Evolutionary conservation across 2,888 invertebrate species (phyloP), one percentile per base, ranked within the genome.

Genomic region (Apotomis capreana): DNA sequence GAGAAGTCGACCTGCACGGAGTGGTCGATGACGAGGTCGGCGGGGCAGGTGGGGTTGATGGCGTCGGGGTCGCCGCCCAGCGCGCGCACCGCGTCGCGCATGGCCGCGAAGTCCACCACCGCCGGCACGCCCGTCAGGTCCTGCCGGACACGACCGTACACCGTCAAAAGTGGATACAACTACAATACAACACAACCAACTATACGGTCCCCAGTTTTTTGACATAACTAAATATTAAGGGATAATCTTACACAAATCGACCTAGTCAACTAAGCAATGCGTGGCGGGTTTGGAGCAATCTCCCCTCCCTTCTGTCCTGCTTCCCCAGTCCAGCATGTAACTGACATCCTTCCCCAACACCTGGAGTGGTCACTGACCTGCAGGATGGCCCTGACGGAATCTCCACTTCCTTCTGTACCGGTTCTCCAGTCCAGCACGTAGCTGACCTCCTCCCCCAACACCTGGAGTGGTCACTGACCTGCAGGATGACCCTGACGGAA

Each of bases 81-180:
- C 36, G 94, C 91, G 78, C 96, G 95, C 0, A 99, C 98, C 0
- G 99, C 98, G 89, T 99, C 99, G 73, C 99, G 94, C 99, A 99
- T 99, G 0, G 99, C 98, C 12, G 99, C 99, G 92, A 99, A 98
- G 90, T 99, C 99, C 0, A 99, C 99, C 37, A 99, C 98, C 0
- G 99, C 99, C 0, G 99, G 99, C 0, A 99, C 99, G 3, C 99
- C 99, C 12, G 99, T 99, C 77, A 98, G 95, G 86, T 98, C 98
- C 97, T 98, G 85, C 3, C 80, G 72, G 44, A 62, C 4, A 10
- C 26, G 26, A 26, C 2, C 0, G 15, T 0, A 0, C 15, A 15
- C 15, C 15, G 15, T 15, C 15, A 15, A 15, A 15, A 26, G 26
- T 2, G 26, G 26, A 26, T 26, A 26, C 26, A 26, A 2, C 2